Conservation (phyloP, 2,797 vertebrate genomes). For the Caiman crocodilus region DNA sequence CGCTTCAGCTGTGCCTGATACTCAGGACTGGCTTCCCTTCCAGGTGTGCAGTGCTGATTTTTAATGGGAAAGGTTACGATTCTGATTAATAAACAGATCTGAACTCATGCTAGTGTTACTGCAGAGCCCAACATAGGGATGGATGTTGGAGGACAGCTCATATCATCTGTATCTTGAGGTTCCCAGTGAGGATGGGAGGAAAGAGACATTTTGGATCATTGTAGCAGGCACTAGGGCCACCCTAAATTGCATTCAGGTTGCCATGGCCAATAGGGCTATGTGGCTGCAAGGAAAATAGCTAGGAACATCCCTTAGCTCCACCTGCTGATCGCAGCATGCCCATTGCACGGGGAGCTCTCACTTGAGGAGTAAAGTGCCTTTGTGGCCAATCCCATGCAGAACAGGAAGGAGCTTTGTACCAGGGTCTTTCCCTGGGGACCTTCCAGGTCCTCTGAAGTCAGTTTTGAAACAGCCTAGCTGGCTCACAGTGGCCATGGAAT, state of each 20-base stretch:
- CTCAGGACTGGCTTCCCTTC: not conserved
- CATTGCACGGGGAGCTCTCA: too few species aligned
- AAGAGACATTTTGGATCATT: not conserved
- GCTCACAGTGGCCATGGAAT: fast-evolving
- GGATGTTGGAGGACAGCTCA: not conserved
- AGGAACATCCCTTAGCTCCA: not conserved
- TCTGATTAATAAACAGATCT: not conserved
- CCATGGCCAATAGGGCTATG: not conserved
- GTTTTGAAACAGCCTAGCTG: fast-evolving
- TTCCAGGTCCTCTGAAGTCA: not conserved
- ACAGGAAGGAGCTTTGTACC: fast-evolving
- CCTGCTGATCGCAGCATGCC: not conserved
- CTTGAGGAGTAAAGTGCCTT: not conserved
- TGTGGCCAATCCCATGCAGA: not conserved
- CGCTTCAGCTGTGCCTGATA: not conserved
- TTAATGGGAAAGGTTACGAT: not conserved
- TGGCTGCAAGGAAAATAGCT: not conserved
- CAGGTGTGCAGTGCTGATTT: not conserved
- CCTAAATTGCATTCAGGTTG: not conserved
- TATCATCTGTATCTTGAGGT: not conserved
- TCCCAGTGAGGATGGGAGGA: too few species aligned
- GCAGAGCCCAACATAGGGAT: not conserved
- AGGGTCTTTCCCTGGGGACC: fast-evolving
- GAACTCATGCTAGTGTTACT: not conserved
- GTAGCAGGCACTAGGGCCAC: not conserved